Percentiles rank a stretch among this genome's conserved stretches.
Evolutionary conservation across 2,797 vertebrate species (phyloP).

Genomic region (Sebastes minor): DNA sequence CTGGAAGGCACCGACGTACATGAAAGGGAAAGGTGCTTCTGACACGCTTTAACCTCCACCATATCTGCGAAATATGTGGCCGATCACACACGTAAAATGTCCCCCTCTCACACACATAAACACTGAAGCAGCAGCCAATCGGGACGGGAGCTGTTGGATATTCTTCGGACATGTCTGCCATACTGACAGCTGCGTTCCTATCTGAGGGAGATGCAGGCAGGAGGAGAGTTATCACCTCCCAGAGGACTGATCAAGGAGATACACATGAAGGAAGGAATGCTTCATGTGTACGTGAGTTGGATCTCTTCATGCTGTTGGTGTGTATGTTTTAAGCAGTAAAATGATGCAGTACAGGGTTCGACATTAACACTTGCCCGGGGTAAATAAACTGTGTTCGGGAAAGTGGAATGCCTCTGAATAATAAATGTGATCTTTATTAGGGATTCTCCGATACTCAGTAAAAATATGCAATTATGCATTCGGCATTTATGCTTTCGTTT

Average conservation of each 20-base stretch:
- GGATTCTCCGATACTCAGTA: too few relatives aligned
- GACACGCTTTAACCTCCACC: slow-evolving; percentile 17
- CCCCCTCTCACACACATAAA: neutral
- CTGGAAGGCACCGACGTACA: slow-evolving; percentile 9
- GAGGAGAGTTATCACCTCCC: slow-evolving; percentile 1
- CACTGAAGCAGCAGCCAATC: neutral
- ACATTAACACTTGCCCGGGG: too few relatives aligned
- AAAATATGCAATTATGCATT: too few relatives aligned
- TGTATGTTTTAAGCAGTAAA: neutral
- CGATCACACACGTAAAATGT: neutral
- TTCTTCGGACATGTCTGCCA: slow-evolving; percentile 9
- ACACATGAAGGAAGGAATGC: neutral
- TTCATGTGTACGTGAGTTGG: too few relatives aligned
- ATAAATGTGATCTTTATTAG: too few relatives aligned
- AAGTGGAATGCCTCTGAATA: too few relatives aligned
- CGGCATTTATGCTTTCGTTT: too few relatives aligned
- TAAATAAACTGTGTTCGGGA: too few relatives aligned
- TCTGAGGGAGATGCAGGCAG: slow-evolving; percentile 5
- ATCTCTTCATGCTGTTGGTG: neutral
- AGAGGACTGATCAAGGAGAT: slow-evolving; percentile 4
- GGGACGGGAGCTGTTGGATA: neutral
- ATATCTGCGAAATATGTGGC: neutral
- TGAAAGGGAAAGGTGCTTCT: slow-evolving; percentile 10
- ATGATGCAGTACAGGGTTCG: rapidly evolving
- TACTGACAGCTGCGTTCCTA: slow-evolving; percentile 10